These are phyloP conservation scores for Smittia sp. DNA, from an alignment of 2,888 invertebrate genomes.

Conservation along the genomic window DNA sequence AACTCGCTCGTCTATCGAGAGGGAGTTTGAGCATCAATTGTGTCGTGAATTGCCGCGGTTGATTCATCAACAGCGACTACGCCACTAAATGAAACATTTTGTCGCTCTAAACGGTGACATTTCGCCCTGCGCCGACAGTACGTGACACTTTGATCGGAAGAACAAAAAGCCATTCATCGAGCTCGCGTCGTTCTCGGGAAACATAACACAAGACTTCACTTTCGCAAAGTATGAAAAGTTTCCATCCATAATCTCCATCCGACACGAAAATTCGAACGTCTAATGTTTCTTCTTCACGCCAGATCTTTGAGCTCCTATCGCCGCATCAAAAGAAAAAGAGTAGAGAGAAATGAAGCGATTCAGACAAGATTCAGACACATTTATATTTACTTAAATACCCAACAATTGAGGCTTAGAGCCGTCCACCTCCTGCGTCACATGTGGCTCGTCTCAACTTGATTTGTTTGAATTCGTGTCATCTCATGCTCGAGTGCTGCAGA, in stretches of 20 bases:
- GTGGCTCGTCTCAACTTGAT: too few relatives aligned
- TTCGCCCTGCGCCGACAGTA: neutral
- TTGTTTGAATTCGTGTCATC: neutral
- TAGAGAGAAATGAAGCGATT: too few relatives aligned
- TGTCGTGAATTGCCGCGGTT: too few relatives aligned
- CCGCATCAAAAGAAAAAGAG: neutral
- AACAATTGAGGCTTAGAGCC: neutral
- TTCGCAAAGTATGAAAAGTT: neutral
- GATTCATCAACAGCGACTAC: too few relatives aligned
- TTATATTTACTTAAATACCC: neutral
- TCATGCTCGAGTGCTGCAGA: neutral
- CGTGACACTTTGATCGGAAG: neutral
- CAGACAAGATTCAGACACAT: neutral
- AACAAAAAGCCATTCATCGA: neutral
- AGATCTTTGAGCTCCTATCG: neutral
- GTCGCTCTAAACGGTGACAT: too few relatives aligned
- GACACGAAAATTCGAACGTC: neutral
- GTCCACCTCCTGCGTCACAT: too few relatives aligned
- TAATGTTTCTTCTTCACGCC: neutral
- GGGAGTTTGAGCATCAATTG: too few relatives aligned
- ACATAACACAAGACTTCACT: neutral
- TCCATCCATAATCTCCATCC: neutral
- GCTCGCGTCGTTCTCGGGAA: neutral
- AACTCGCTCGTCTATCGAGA: too few relatives aligned
- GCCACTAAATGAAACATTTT: too few relatives aligned